Evolutionary conservation across 2,113 vertebrate species (phyloP).

Genomic region (Zingel zingel): DNA sequence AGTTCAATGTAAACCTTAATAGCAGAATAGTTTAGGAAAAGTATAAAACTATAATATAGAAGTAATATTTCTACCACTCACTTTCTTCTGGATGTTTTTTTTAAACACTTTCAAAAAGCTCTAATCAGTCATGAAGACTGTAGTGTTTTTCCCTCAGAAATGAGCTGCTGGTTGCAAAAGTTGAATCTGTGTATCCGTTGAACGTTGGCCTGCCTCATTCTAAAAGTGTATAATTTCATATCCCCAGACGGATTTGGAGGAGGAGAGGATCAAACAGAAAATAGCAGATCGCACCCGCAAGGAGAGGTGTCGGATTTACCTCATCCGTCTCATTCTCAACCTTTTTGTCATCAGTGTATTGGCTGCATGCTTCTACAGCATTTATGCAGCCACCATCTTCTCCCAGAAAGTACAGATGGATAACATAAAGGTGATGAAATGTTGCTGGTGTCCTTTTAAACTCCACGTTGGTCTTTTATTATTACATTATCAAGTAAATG

Average conservation of each 20-base stretch:
- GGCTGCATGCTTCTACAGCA: slow-evolving; percentile 90
- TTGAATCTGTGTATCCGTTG: background rate
- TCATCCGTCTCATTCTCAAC: slow-evolving; percentile 89
- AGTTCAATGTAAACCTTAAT: background rate
- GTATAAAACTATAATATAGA: background rate
- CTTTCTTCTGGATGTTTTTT: background rate
- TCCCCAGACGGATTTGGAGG: slow-evolving; percentile 91
- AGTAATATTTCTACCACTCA: background rate
- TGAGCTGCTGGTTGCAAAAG: background rate
- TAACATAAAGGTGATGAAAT: slow-evolving; percentile 41
- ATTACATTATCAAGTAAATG: background rate
- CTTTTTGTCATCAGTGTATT: slow-evolving; percentile 88
- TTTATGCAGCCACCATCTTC: slow-evolving; percentile 91
- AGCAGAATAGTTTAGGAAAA: background rate
- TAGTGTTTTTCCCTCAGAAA: background rate
- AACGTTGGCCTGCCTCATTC: background rate
- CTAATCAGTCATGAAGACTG: background rate
- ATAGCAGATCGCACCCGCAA: slow-evolving; percentile 87
- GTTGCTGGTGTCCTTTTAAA: background rate
- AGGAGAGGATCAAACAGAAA: slow-evolving; percentile 91
- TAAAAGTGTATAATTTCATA: background rate
- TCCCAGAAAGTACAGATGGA: slow-evolving; percentile 85
- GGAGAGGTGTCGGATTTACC: slow-evolving; percentile 90
- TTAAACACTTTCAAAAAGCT: background rate
- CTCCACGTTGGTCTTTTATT: background rate